Percentiles rank a stretch among this genome's conserved stretches.
phyloP scores from a whole-genome alignment of 2,888 invertebrate species.

The Apodemia hepburni region DNA sequence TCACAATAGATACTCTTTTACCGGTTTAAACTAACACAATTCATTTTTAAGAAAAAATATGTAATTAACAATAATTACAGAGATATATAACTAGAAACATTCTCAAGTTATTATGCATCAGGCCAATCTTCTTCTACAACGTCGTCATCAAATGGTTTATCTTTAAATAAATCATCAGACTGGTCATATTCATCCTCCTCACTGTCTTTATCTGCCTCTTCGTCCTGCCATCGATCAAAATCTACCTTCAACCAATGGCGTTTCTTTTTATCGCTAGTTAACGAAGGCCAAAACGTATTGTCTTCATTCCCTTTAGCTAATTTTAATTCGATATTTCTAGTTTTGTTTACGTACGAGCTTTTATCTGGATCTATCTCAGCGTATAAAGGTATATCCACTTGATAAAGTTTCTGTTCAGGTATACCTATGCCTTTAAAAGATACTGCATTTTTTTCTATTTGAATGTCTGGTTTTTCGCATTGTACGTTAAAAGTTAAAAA shows the following conservation, averaged over 20 bases:
- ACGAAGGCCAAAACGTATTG: conserved; percentile 91
- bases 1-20: no score
- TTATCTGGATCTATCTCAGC: conserved; percentile 91
- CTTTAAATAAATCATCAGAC: conserved; percentile 54
- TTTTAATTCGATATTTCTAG: conserved; percentile 85
- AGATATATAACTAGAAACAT: conserved; percentile 26
- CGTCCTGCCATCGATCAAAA: conserved; percentile 98
- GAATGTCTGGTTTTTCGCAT: conserved; percentile 90
- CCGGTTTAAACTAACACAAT: no score
- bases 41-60: no score
- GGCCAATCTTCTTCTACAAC: conserved; percentile 86
- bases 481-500: conserved; percentile 93
- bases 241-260: conserved; percentile 98
- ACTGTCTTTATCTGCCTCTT: conserved; percentile 86
- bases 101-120: conserved; percentile 40
- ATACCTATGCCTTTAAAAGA: conserved; percentile 92
- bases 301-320: conserved; percentile 83
- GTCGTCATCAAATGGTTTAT: conserved; percentile 3
- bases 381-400: conserved; percentile 91
- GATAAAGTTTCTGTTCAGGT: conserved; percentile 90
- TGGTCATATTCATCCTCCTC: conserved; percentile 85
- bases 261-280: conserved; percentile 93
- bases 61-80: neutral
- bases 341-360: conserved; percentile 84
- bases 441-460: conserved; percentile 83